A percentile compares a stretch with the other conserved stretches of the same genome.
These are phyloP conservation scores for Tapera naevia DNA, from an alignment of 2,797 vertebrate species.

Conservation along the genomic window DNA sequence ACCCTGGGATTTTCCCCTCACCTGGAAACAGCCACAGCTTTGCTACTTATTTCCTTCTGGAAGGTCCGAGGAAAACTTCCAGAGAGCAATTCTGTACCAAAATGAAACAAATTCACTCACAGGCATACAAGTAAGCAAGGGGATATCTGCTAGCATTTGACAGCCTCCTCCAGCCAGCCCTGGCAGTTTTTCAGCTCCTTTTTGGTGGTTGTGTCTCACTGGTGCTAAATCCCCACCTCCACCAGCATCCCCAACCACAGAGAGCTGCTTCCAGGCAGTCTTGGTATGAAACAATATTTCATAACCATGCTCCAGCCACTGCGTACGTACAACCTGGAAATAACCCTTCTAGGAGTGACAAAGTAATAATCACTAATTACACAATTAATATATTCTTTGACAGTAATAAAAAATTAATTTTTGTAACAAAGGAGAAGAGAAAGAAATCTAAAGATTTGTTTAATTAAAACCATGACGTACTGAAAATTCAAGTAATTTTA, in stretches of 20 bases:
- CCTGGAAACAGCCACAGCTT: not conserved
- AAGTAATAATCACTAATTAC: constrained; percentile 15
- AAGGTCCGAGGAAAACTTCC: not conserved
- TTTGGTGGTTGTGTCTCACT: not conserved
- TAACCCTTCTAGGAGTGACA: not conserved
- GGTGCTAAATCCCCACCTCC: not conserved
- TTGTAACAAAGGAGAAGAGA: not conserved
- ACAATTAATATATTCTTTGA: constrained; percentile 30
- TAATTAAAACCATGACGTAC: constrained; percentile 56
- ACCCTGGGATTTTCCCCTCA: not conserved
- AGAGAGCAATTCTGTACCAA: not conserved
- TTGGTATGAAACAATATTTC: not conserved
- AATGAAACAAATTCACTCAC: not conserved
- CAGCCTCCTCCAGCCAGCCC: not conserved
- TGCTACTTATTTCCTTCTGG: not conserved
- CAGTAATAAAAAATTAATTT: constrained; percentile 34
- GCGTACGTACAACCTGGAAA: not conserved
- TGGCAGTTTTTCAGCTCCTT: not conserved
- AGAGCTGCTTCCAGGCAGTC: not conserved
- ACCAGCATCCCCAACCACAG: not conserved
- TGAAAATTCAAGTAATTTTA: constrained; percentile 58
- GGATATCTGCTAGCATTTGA: not conserved
- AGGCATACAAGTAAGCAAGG: not conserved
- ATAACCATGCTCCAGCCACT: not conserved
- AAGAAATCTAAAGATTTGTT: constrained; percentile 55